Conservation (phyloP, 2,797 vertebrate genomes). For the Ambastaia sidthimunki region DNA sequence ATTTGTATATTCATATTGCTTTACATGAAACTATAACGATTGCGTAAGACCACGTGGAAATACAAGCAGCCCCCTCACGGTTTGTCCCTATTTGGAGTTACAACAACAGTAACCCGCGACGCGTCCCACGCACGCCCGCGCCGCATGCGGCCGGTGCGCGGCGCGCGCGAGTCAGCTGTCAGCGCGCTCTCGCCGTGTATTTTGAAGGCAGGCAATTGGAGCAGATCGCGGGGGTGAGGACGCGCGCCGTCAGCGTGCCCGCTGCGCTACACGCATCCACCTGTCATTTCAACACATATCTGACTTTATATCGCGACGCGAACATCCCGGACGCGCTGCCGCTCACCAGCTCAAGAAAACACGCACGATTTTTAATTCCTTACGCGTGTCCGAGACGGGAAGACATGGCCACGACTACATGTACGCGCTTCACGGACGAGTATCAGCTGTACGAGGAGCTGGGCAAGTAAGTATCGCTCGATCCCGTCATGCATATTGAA, state of each 20-base stretch:
- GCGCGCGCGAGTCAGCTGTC: constrained; percentile 47
- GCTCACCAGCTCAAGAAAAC: constrained; percentile 14
- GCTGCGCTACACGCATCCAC: constrained; percentile 30
- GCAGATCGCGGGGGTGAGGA: constrained; percentile 39
- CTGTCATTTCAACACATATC: constrained; percentile 30
- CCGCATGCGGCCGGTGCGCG: constrained; percentile 54
- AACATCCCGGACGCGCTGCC: constrained; percentile 32
- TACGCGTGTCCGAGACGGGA: constrained; percentile 46
- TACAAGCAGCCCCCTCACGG: constrained; percentile 66
- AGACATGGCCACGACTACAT: constrained; percentile 94
- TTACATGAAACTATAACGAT: constrained; percentile 1
- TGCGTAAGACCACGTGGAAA: constrained; percentile 46
- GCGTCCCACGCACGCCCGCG: constrained; percentile 51
- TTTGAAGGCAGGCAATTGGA: constrained; percentile 40
- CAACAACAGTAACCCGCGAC: constrained; percentile 45
- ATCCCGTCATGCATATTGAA: too few species aligned
- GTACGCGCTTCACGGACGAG: constrained; percentile 97
- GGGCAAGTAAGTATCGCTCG: constrained; percentile 85
- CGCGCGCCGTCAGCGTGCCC: constrained; percentile 49
- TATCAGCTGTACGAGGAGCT: constrained; percentile 99
- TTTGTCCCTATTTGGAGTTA: constrained; percentile 77
- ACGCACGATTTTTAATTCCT: constrained; percentile 4
- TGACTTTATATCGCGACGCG: constrained; percentile 31
- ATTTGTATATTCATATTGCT: neutral
- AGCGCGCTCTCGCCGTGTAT: neutral